Conservation (phyloP, 2,113 vertebrate genomes). For the Ptychochromis oligacanthus region DNA sequence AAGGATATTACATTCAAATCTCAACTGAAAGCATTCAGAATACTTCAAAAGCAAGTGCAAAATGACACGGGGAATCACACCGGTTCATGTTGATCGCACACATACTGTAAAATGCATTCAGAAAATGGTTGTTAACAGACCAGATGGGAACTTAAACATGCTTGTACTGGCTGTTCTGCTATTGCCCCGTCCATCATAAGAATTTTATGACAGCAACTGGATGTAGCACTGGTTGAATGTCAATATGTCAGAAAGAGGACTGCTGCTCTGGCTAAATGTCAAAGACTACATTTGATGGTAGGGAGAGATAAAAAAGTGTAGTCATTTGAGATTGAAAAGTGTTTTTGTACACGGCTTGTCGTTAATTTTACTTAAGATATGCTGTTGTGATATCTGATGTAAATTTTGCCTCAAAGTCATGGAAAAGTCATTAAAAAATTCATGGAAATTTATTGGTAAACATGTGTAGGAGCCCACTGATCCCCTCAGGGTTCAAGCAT, state of each 20-base stretch:
- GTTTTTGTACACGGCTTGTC: background rate
- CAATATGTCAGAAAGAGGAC: background rate
- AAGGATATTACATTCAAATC: background rate
- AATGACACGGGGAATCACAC: background rate
- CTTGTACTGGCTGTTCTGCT: too few relatives aligned
- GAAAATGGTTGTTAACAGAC: background rate
- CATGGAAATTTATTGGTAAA: background rate
- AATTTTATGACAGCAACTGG: background rate
- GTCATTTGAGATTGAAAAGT: background rate
- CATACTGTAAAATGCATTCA: background rate
- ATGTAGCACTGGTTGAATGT: background rate
- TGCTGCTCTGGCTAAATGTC: background rate
- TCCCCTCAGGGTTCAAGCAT: conserved; percentile 8
- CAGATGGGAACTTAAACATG: too few relatives aligned
- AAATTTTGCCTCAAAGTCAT: too few relatives aligned
- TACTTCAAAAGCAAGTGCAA: background rate
- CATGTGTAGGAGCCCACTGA: background rate
- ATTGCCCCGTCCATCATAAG: background rate
- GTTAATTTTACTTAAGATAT: background rate
- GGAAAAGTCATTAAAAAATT: background rate
- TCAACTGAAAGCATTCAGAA: background rate
- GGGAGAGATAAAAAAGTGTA: background rate
- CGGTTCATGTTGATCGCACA: background rate
- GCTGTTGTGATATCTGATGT: background rate
- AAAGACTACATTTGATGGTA: background rate